A percentile compares a stretch with the other conserved stretches of the same genome.
Evolutionary conservation across 2,113 vertebrate species (phyloP).

Genomic region (Oceanites oceanicus): DNA sequence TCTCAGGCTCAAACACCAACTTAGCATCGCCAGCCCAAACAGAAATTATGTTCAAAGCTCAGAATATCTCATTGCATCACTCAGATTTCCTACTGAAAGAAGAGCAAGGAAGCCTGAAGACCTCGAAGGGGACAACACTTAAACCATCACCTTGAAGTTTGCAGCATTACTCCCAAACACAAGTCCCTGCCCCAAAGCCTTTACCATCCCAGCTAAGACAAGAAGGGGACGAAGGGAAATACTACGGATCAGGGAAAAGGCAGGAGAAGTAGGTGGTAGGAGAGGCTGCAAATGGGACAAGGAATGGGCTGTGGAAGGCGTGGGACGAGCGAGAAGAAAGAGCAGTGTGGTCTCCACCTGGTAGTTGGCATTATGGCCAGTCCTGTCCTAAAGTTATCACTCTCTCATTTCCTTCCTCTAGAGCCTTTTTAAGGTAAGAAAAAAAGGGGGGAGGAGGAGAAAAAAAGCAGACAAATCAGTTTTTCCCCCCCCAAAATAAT

Average conservation of each 20-base stretch:
- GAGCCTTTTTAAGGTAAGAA: background rate
- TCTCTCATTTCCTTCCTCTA: background rate
- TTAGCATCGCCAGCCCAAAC: background rate
- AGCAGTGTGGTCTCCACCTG: background rate
- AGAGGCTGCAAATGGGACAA: background rate
- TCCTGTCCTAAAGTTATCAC: background rate
- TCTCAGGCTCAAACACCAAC: background rate
- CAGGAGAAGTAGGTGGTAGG: background rate
- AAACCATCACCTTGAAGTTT: background rate
- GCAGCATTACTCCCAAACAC: background rate
- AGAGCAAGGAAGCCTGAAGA: background rate
- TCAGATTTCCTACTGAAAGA: background rate
- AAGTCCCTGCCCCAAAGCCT: background rate
- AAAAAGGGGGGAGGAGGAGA: rapidly evolving
- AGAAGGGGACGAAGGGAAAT: background rate
- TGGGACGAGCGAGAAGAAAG: background rate
- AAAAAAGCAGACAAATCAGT: background rate
- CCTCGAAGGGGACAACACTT: background rate
- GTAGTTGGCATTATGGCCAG: background rate
- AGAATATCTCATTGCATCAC: background rate
- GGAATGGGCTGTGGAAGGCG: background rate
- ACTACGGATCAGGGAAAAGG: background rate
- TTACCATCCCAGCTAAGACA: background rate
- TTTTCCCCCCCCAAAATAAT: background rate
- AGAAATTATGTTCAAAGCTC: background rate